Conservation (phyloP, 2,797 vertebrate genomes). For the Megaceryle alcyon region DNA sequence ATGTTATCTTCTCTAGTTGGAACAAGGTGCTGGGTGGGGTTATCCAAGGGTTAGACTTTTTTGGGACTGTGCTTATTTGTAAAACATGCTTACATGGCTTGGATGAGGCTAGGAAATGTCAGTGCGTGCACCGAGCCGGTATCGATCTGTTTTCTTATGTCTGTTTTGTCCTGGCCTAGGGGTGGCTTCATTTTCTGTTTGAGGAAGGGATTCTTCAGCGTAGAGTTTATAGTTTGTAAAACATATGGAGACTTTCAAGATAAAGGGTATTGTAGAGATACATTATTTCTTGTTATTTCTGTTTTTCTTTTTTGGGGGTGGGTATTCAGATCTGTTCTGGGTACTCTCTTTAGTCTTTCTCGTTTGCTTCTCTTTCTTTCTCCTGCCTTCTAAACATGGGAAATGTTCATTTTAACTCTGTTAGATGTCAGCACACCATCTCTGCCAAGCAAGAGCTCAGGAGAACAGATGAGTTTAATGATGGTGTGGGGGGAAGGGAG, state of each 20-base stretch:
- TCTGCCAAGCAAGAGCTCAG: conserved; percentile 53
- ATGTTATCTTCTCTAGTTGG: conserved; percentile 35
- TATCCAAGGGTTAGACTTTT: conserved; percentile 65
- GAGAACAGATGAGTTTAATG: conserved; percentile 68
- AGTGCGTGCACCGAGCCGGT: not conserved
- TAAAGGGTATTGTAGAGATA: not conserved
- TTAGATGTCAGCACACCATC: conserved; percentile 20
- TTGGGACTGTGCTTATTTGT: conserved; percentile 51
- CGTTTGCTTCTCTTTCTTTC: not conserved
- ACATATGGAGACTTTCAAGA: not conserved
- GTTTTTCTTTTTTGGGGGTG: not conserved
- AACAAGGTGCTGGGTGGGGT: conserved; percentile 42
- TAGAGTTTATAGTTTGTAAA: not conserved
- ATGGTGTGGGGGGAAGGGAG: conserved; percentile 53
- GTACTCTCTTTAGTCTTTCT: not conserved
- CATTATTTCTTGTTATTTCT: not conserved
- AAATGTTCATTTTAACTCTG: conserved; percentile 18
- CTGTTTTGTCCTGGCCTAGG: not conserved
- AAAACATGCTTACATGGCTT: conserved; percentile 48
- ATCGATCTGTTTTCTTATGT: conserved; percentile 25
- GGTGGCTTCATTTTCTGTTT: not conserved
- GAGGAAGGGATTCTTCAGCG: not conserved
- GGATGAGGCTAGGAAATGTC: conserved; percentile 31
- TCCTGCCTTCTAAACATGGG: not conserved
- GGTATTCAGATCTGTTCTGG: not conserved